Conservation (phyloP, 1,140 invertebrate genomes). For the Eumaeus atala region DNA sequence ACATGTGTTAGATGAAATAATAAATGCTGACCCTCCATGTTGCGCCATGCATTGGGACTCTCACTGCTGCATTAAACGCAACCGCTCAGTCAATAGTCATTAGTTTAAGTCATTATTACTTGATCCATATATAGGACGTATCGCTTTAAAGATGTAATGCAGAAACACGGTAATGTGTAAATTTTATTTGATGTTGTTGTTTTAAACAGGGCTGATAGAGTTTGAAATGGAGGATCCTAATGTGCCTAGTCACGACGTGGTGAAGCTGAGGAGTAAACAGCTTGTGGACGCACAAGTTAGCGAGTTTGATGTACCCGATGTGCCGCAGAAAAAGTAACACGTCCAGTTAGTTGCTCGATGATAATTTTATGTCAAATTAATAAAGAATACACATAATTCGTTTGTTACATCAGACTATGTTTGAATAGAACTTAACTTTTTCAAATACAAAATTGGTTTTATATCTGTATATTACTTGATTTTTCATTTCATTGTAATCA, state of each 20-base stretch:
- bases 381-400: not conserved
- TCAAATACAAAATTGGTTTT: not conserved
- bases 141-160: too few species aligned
- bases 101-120: too few species aligned
- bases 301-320: conserved; percentile 58
- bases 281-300: conserved; percentile 62
- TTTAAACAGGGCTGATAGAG: conserved; percentile 50
- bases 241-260: conserved; percentile 50
- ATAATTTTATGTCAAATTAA: not conserved
- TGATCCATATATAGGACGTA: too few species aligned
- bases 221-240: conserved; percentile 67
- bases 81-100: too few species aligned
- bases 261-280: conserved; percentile 61
- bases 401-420: not conserved
- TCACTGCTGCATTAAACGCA: too few species aligned
- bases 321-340: conserved; percentile 34
- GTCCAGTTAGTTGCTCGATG: not conserved
- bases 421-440: not conserved
- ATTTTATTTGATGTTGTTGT: not conserved
- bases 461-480: not conserved
- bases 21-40: too few species aligned
- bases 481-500: too few species aligned
- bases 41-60: too few species aligned
- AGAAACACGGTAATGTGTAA: too few species aligned
- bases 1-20: too few species aligned